Base-by-base conservation (phyloP, 2,797 vertebrate genomes). In the Heliangelus exortis region DNA sequence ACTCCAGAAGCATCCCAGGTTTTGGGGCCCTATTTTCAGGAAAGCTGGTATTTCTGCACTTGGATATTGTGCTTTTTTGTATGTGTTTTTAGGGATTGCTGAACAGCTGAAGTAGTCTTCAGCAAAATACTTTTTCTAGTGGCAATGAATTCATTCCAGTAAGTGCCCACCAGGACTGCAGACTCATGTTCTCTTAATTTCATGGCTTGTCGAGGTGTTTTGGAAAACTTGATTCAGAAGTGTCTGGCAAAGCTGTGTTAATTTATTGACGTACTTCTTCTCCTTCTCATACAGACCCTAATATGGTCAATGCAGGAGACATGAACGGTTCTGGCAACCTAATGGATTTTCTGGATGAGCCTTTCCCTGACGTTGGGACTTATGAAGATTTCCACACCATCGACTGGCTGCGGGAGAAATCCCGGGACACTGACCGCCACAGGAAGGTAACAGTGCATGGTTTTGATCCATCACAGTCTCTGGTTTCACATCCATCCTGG, bases 341-440 rank as follows among this genome's bases (percentile, higher is more conserved):
- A 87, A 99, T 99, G 99, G 99, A 99, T 96, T 99, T 99, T 96
- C 97, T 99, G 67, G 99, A 99, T 33, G 99, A 99, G 84, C 99
- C 99, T 15, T 98, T 99, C 94, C 99, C 99, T 0, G 99, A 99
- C 2, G 99, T 99, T 86, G 98, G 98, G 43, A 99, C 99, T 1
- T 99, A 99, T 0, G 99, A 99, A 71, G 99, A 99, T 97, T 99
- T 99, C 96, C 99, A 99, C 89, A 99, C 99, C 93, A 99, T 99
- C 5, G 99, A 99, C 97, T 99, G 99, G 99, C 97, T 99, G 78
- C 96, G 99, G 91, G 99, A 99, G 95, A 99, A 99, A 58, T 99
- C 99, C 9, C 97, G 99, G 9, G 99, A 99, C 97, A 99, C 99
- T 0, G 99, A 99, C 93, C 98, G 99, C 47, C 99, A 99, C 65